phyloP scores from a whole-genome alignment of 1,140 invertebrate species.

The Vanessa atalanta region DNA sequence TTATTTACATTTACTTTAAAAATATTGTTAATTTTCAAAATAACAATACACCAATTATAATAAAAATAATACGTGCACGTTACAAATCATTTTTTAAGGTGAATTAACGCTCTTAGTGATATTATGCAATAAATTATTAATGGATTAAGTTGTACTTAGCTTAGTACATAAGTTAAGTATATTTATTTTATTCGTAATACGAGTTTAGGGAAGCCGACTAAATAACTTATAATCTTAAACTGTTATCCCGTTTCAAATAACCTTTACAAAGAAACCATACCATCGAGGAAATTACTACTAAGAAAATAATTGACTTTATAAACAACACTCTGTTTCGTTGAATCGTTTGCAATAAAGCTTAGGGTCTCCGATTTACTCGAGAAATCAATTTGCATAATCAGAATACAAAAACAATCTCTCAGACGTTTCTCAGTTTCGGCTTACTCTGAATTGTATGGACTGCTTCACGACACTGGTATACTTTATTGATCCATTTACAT shows the following conservation, averaged over 20 bases:
- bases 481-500: too few relatives aligned
- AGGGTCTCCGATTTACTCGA: slow-evolving; percentile 17
- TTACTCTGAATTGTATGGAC: neutral
- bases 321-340: slow-evolving; percentile 7
- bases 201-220: neutral
- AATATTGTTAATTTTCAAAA: too few relatives aligned
- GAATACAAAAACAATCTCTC: slow-evolving; percentile 29
- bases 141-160: too few relatives aligned
- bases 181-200: too few relatives aligned
- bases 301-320: slow-evolving; percentile 33
- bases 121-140: too few relatives aligned
- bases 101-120: too few relatives aligned
- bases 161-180: too few relatives aligned
- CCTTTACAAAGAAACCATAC: slow-evolving; percentile 20
- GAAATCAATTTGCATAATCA: slow-evolving; percentile 36
- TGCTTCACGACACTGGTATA: neutral
- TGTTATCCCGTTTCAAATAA: slow-evolving; percentile 4
- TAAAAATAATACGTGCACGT: too few relatives aligned
- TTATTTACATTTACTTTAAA: too few relatives aligned
- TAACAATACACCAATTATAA: too few relatives aligned
- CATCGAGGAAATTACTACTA: slow-evolving; percentile 23
- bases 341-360: slow-evolving; percentile 34
- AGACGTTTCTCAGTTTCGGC: neutral
- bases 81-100: too few relatives aligned
- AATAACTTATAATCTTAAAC: neutral